These are phyloP conservation scores for Acipenser ruthenus DNA, from an alignment of 2,797 vertebrate species.

Conservation along the genomic window DNA sequence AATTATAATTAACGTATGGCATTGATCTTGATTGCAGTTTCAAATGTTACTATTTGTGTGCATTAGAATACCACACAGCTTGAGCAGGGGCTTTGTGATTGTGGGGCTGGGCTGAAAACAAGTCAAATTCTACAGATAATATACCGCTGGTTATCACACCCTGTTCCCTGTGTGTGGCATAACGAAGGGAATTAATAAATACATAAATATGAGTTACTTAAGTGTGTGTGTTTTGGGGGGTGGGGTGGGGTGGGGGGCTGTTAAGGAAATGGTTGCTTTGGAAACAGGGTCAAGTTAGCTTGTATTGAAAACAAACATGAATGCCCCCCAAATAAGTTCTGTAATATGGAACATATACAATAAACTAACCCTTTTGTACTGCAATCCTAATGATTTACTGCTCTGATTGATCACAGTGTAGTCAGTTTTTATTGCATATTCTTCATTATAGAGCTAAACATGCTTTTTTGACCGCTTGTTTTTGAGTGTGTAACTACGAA, in stretches of 20 bases:
- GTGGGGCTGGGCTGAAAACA: constrained; percentile 6
- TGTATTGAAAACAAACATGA: neutral
- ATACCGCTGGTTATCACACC: neutral
- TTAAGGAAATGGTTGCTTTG: neutral
- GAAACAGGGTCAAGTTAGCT: constrained; percentile 5
- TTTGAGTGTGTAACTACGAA: no score
- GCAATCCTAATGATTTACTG: no score
- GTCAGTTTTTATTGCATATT: no score
- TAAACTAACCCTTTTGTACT: no score
- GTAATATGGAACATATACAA: no score
- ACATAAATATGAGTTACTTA: constrained; percentile 5
- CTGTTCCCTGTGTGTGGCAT: neutral
- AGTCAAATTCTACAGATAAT: neutral
- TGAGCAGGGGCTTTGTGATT: constrained; percentile 24
- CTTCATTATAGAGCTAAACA: no score
- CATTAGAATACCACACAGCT: neutral
- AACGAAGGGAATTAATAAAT: neutral
- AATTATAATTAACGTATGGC: constrained; percentile 19
- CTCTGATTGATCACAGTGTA: no score
- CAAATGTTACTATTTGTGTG: neutral
- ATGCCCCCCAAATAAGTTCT: neutral
- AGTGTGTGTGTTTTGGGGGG: no score
- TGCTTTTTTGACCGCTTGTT: no score
- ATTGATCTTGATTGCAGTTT: constrained; percentile 15
- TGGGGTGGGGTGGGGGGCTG: neutral